Conservation (phyloP, 2,888 invertebrate species). For the Philereme transversata region DNA sequence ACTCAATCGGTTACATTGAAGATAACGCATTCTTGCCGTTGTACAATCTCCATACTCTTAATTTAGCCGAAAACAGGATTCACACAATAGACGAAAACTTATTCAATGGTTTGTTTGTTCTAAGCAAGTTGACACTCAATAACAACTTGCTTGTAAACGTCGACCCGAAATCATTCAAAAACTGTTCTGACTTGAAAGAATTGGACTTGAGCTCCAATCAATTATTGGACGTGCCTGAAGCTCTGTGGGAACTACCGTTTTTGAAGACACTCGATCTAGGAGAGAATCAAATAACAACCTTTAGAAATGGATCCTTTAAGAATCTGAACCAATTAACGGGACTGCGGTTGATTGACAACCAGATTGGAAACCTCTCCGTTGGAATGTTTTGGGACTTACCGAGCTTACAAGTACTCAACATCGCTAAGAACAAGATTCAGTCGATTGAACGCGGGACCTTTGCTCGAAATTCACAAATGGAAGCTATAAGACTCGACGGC, state of each 20-base stretch:
- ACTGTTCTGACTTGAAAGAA: constrained; percentile 94
- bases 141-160: constrained; percentile 92
- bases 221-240: constrained; percentile 91
- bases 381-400: constrained; percentile 95
- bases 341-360: constrained; percentile 94
- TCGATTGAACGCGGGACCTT: constrained; percentile 93
- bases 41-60: constrained; percentile 94
- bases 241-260: constrained; percentile 91
- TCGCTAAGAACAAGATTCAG: constrained; percentile 95
- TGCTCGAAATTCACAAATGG: constrained; percentile 90
- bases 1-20: constrained; percentile 94
- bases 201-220: constrained; percentile 95
- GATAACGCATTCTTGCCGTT: constrained; percentile 94
- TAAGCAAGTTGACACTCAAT: constrained; percentile 93
- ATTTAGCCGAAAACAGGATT: constrained; percentile 93
- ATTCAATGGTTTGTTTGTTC: constrained; percentile 92
- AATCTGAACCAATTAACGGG: constrained; percentile 94
- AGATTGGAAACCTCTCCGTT: constrained; percentile 91
- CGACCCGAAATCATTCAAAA: constrained; percentile 92
- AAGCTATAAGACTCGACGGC: constrained; percentile 94
- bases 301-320: constrained; percentile 93
- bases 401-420: constrained; percentile 92
- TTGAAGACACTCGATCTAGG: constrained; percentile 95
- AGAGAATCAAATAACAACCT: constrained; percentile 93
- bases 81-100: constrained; percentile 91